Conservation (phyloP, 2,113 vertebrate species). For the Narcine bancroftii region DNA sequence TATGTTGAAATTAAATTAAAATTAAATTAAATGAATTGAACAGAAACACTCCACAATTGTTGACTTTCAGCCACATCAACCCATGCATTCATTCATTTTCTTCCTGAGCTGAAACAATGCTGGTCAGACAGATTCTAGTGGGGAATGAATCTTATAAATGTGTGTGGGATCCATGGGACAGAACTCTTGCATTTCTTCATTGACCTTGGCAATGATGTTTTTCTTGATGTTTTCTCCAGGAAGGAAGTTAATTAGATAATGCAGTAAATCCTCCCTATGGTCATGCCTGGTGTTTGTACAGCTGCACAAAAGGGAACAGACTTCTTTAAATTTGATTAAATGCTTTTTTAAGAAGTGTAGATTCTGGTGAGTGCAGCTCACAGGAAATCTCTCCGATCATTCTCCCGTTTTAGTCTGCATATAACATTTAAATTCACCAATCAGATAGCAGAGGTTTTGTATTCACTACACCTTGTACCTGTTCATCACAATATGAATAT, state of each 20-base stretch:
- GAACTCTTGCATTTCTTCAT: neutral
- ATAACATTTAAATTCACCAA: neutral
- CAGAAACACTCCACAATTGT: neutral
- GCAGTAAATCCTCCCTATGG: neutral
- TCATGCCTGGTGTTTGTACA: neutral
- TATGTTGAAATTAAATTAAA: too few relatives aligned
- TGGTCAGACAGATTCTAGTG: neutral
- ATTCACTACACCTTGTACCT: neutral
- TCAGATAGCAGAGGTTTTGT: neutral
- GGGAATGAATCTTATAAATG: neutral
- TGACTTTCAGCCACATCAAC: neutral
- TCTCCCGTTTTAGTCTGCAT: neutral
- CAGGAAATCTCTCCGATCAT: neutral
- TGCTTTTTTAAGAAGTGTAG: neutral
- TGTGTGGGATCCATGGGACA: conserved; percentile 18
- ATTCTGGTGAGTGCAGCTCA: neutral
- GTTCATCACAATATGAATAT: neutral
- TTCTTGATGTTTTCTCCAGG: conserved; percentile 29
- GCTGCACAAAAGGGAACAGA: neutral
- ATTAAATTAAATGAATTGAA: too few relatives aligned
- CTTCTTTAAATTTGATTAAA: neutral
- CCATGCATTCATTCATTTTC: neutral
- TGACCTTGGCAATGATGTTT: conserved; percentile 29
- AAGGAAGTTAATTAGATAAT: conserved; percentile 18
- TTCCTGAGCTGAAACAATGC: neutral